phyloP scores from a whole-genome alignment of 2,888 invertebrate species.

The Lepidocyrtinus sp. region DNA sequence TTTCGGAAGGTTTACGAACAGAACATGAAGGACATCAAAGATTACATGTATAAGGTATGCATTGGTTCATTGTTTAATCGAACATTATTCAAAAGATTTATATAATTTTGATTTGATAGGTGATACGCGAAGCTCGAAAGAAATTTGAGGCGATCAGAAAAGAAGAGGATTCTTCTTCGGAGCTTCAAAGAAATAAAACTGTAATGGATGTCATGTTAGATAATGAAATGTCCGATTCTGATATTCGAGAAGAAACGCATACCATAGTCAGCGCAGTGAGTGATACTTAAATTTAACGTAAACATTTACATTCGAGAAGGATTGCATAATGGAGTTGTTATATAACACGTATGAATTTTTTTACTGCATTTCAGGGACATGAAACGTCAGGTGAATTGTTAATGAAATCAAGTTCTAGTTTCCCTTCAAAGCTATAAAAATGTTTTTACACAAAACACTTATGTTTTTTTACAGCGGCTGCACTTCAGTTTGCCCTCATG shows the following conservation, averaged over 20 bases:
- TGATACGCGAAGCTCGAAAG: neutral
- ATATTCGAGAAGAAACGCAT: constrained; percentile 46
- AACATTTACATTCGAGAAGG: neutral
- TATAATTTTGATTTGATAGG: neutral
- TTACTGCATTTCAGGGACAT: constrained; percentile 40
- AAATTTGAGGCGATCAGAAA: too few species aligned
- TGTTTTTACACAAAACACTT: neutral
- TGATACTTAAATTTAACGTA: neutral
- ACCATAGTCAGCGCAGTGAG: constrained; percentile 48
- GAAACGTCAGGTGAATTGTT: constrained; percentile 41
- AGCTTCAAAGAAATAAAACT: constrained; percentile 12
- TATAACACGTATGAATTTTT: neutral
- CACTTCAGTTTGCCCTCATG: constrained; percentile 46
- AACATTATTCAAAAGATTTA: neutral
- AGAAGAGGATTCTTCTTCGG: neutral
- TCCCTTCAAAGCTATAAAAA: neutral
- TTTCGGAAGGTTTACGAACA: constrained; percentile 35
- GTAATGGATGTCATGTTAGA: constrained; percentile 40
- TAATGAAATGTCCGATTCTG: constrained; percentile 27
- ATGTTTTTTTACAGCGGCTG: neutral
- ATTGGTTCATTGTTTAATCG: neutral
- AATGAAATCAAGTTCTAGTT: neutral
- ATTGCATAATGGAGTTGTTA: neutral
- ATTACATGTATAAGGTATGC: constrained; percentile 31
- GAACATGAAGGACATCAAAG: constrained; percentile 41